Evolutionary conservation across 2,797 vertebrate genomes (phyloP), one percentile per base, ranked within the genome.

Genomic region (Merluccius polli): DNA sequence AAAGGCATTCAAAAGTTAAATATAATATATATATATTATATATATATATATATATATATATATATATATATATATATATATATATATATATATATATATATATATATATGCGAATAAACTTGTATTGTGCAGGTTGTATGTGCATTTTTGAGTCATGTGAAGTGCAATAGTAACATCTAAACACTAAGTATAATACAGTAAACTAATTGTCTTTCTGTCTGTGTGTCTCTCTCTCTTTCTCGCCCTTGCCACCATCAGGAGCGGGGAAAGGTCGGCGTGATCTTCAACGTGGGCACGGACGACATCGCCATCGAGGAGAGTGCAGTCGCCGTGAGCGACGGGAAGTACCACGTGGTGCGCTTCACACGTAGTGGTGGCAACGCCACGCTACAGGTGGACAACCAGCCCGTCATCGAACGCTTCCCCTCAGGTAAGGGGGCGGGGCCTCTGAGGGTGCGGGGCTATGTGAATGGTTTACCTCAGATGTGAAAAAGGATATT

Each of bases 241-340:
- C 74, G 44, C 18, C 78, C 16, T 48, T 30, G 7, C 1, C 4
- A 1, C 82, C 84, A 70, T 1, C 59, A 96, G 95, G 95, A 96
- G 87, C 93, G 94, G 88, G 96, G 96, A 88, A 95, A 95, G 74
- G 92, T 98, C 76, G 95, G 96, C 74, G 96, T 98, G 85, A 96
- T 97, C 88, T 98, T 97, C 94, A 98, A 98, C 83, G 96, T 97
- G 90, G 96, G 96, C 91, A 98, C 96, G 0, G 96, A 97, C 31
- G 96, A 98, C 93, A 97, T 98, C 78, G 90, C 90, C 83, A 97
- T 98, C 16, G 95, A 97, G 81, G 96, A 98, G 92, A 92, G 93
- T 75, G 95, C 94, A 8, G 95, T 96, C 87, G 92, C 94, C 79
- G 96, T 98, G 90, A 98, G 95, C 84, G 96, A 98, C 72, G 96